Conservation (phyloP, 2,797 vertebrate species). For the Mormyrops attenuatus region DNA sequence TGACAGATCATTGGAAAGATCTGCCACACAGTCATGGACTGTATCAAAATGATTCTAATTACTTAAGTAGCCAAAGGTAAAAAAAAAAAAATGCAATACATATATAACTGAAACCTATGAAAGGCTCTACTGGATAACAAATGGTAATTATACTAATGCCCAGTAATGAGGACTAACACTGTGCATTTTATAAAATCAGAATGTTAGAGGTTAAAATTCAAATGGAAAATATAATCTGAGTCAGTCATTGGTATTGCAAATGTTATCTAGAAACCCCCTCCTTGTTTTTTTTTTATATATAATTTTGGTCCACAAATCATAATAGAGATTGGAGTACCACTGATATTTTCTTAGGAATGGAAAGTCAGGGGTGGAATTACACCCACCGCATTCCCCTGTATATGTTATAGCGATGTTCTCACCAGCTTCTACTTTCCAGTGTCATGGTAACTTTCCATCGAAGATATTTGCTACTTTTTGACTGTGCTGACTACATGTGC, state of each 20-base stretch:
- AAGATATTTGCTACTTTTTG: background rate
- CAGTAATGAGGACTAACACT: background rate
- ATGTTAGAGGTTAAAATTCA: background rate
- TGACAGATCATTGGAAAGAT: background rate
- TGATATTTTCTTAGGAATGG: background rate
- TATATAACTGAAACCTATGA: background rate
- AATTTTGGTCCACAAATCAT: background rate
- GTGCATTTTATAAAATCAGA: background rate
- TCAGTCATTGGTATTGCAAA: background rate
- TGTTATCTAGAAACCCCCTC: background rate
- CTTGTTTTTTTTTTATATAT: background rate
- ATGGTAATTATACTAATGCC: background rate
- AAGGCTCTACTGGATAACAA: background rate
- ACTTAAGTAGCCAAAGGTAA: background rate
- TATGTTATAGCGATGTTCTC: background rate
- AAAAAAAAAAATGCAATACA: background rate
- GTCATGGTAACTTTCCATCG: background rate
- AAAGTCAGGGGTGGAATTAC: background rate
- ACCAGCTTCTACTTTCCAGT: background rate
- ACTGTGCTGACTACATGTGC: background rate
- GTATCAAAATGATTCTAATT: background rate
- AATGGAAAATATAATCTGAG: background rate
- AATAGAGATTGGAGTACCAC: background rate
- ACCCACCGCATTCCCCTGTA: background rate
- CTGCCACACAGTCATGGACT: background rate